phyloP scores from a whole-genome alignment of 2,113 vertebrate species.

The Misgurnus anguillicaudatus region DNA sequence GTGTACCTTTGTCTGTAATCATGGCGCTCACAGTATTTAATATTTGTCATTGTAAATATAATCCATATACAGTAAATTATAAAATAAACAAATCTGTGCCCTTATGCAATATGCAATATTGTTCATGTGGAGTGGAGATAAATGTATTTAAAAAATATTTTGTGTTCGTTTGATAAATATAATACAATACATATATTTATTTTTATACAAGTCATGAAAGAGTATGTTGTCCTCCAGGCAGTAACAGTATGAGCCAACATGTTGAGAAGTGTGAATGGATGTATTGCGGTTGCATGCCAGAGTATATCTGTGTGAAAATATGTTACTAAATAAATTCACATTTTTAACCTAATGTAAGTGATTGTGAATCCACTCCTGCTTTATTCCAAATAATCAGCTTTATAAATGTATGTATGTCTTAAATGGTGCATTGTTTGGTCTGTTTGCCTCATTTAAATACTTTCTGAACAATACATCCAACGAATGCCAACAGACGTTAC shows the following conservation, averaged over 20 bases:
- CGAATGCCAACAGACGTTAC: neutral
- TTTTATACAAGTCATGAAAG: neutral
- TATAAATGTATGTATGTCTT: neutral
- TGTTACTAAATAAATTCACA: conserved; percentile 34
- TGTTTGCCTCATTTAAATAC: neutral
- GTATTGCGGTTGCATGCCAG: conserved; percentile 35
- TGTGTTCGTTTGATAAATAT: neutral
- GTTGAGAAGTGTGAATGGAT: conserved; percentile 30
- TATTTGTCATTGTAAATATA: neutral
- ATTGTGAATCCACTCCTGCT: conserved; percentile 4
- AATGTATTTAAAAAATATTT: neutral
- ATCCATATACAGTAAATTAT: neutral
- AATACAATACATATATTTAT: neutral
- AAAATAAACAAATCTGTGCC: neutral
- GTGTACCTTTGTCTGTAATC: conserved; percentile 12
- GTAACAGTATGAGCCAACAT: neutral
- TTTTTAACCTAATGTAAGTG: neutral
- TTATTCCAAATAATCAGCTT: neutral
- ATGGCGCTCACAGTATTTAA: neutral
- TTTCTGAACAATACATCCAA: no score
- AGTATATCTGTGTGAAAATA: neutral
- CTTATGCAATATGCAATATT: neutral
- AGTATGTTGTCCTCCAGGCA: neutral
- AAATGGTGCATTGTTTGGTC: neutral
- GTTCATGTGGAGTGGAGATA: neutral